These are phyloP conservation scores for Nematostella vectensis DNA, from an alignment of 92 coral and sea anemone species.

Conservation along the genomic window DNA sequence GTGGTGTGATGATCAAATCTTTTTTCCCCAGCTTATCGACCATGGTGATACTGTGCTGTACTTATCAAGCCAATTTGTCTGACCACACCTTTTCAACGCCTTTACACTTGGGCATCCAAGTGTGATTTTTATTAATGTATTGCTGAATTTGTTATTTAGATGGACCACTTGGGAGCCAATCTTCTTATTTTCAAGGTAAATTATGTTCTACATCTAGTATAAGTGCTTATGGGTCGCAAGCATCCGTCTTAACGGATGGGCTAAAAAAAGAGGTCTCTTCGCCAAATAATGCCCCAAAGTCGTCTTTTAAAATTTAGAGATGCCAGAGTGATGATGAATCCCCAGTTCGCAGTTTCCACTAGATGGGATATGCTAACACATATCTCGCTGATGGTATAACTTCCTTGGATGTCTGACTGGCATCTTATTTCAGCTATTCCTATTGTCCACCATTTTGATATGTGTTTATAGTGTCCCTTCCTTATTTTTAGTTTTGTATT, in stretches of 20 bases:
- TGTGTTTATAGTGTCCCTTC: too few relatives aligned
- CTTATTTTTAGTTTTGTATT: too few relatives aligned
- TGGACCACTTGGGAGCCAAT: background rate
- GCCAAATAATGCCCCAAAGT: too few relatives aligned
- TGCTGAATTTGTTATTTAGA: background rate
- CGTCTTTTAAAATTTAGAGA: background rate
- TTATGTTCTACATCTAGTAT: background rate
- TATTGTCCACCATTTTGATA: too few relatives aligned
- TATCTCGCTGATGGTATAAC: constrained; percentile 63
- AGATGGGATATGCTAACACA: constrained; percentile 45
- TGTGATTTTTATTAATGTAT: too few relatives aligned
- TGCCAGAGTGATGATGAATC: constrained; percentile 61
- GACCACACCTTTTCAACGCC: constrained; percentile 11
- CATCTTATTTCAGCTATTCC: too few relatives aligned
- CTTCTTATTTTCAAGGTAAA: background rate
- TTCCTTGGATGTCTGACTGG: constrained; percentile 90
- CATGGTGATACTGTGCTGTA: constrained; percentile 50
- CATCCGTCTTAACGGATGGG: too few relatives aligned
- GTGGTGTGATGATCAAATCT: constrained; percentile 74
- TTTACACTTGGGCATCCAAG: background rate
- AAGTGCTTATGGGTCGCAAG: too few relatives aligned
- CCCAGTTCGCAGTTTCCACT: constrained; percentile 96
- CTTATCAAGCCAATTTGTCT: constrained; percentile 33
- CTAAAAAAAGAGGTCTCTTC: too few relatives aligned
- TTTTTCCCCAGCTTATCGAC: constrained; percentile 94